phyloP scores from a whole-genome alignment of 2,797 vertebrate genomes.

The Setipinna tenuifilis region DNA sequence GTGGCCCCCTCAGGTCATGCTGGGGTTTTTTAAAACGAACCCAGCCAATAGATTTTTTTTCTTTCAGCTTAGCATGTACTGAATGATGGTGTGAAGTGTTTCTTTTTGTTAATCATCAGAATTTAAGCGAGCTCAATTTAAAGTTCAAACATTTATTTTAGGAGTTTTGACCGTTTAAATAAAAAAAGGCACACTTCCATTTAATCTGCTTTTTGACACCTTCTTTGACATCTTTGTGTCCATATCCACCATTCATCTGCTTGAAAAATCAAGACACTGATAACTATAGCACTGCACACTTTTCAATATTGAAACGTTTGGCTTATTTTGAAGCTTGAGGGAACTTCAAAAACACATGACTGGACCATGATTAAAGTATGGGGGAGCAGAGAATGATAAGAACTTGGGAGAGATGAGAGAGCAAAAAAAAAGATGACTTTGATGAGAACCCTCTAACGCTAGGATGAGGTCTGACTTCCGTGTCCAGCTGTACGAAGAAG shows the following conservation, averaged over 20 bases:
- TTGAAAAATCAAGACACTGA: neutral
- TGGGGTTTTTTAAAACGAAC: too few species aligned
- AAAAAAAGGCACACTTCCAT: neutral
- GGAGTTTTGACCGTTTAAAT: neutral
- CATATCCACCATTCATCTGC: neutral
- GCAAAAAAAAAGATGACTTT: neutral
- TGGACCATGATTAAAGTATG: neutral
- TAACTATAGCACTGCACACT: neutral
- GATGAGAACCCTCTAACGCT: constrained; percentile 19
- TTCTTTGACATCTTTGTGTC: neutral
- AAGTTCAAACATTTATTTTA: neutral
- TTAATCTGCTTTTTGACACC: neutral
- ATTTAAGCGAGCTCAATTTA: neutral
- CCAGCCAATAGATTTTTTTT: too few species aligned
- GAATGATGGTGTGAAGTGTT: neutral
- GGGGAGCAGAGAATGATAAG: neutral
- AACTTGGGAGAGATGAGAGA: neutral
- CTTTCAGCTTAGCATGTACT: neutral
- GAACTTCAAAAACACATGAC: neutral
- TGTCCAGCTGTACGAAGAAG: neutral
- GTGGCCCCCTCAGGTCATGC: too few species aligned
- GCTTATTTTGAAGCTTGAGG: neutral
- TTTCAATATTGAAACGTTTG: neutral
- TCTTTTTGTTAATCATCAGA: neutral
- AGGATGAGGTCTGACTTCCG: neutral